Percentiles rank a stretch among this genome's conserved stretches.
Evolutionary conservation across 2,113 vertebrate species (phyloP).

Genomic region (Pelvicachromis taeniatus): DNA sequence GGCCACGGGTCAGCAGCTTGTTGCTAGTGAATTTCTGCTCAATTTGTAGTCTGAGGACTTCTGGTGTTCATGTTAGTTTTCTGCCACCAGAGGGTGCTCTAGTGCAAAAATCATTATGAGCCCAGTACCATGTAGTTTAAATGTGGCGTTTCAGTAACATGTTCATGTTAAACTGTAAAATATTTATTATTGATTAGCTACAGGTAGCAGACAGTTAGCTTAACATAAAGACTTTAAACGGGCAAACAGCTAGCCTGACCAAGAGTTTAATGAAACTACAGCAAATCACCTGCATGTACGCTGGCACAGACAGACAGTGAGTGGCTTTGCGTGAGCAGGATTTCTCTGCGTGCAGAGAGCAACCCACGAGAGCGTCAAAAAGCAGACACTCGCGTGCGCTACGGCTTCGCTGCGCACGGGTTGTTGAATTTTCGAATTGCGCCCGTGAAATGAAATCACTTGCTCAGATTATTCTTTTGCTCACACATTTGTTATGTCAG

Average conservation of each 20-base stretch:
- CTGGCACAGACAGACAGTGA: no score
- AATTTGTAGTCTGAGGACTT: no score
- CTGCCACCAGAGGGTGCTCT: conserved; percentile 1
- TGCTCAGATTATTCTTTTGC: no score
- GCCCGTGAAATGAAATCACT: no score
- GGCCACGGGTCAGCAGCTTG: neutral
- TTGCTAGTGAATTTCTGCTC: neutral
- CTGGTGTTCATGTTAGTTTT: neutral
- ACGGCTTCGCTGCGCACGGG: no score
- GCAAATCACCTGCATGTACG: no score
- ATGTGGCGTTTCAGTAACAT: neutral
- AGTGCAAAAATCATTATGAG: neutral
- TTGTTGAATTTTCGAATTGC: no score
- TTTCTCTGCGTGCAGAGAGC: no score
- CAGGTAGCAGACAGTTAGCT: neutral
- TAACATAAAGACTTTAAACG: neutral
- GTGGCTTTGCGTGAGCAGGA: no score
- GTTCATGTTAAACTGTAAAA: neutral
- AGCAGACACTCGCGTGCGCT: no score
- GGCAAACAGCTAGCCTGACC: neutral
- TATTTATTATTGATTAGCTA: neutral
- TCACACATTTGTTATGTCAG: no score
- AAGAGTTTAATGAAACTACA: neutral
- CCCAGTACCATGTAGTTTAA: neutral
- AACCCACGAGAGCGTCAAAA: no score